Evolutionary conservation across 2,113 vertebrate genomes (phyloP), one percentile per base, ranked within the genome.

Genomic region (Pomatostomus ruficeps): DNA sequence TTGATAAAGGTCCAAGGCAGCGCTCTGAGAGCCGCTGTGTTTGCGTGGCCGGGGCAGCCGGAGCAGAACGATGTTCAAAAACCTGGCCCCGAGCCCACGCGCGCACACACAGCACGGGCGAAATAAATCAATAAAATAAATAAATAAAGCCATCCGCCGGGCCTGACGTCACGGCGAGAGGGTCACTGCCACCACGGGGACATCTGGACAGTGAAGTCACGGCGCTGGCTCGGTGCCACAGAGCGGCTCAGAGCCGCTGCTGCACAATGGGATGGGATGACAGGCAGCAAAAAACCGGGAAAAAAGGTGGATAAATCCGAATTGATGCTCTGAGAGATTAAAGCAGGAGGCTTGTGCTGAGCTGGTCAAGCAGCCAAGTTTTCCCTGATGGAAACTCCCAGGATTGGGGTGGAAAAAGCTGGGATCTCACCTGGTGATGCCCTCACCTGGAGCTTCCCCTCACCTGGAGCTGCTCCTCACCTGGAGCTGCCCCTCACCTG

Each of bases 61-160:
- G 89, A 92, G 93, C 94, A 92, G 94, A 86, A 57, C 46, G 95
- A 96, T 95, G 95, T 91, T 74, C 49, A 95, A 51, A 62, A 62
- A 73, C 78, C 48, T 93, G 95, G 95, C 82, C 58, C 1, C 1
- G 10, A 42, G 89, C 87, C 94, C 83, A 87, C 87, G 8, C n/a
- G n/a, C n/a, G n/a, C 54, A 46, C 49, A 43, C 31, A 66, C 54
- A 72, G 42, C 83, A 91, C 28, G 72, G 46, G 78, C 85, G 76
- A 95, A 95, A 96, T 93, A 96, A 97, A 96, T 88, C 95, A 94
- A 95, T 91, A 79, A 95, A 95, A 96, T 93, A 96, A 97, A 96
- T 88, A 95, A 94, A 95, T 91, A 55, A 87, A 89, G 76, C 58
- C 55, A 52, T 93, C 92, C 43, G 90, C 86, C 89, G 51, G 43